Evolutionary conservation across 2,113 vertebrate species (phyloP).

Genomic region (Orientallactaga bullata): DNA sequence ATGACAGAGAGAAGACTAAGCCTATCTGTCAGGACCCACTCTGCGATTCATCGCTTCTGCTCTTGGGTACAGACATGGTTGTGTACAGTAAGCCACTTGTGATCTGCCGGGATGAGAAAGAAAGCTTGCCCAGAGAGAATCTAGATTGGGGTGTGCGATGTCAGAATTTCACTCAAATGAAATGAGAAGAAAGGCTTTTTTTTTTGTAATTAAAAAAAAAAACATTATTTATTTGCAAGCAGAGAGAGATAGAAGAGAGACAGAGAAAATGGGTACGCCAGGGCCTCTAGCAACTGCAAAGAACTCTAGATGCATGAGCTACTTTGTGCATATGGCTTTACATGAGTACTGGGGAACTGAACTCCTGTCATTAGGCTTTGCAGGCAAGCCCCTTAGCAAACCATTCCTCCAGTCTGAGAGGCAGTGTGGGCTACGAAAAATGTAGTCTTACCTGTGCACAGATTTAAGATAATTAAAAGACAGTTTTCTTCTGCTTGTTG

Average conservation of each 20-base stretch:
- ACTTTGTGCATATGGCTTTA: no score
- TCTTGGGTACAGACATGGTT: not conserved
- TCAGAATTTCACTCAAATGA: not conserved
- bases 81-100: not conserved
- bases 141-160: not conserved
- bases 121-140: not conserved
- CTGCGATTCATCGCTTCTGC: not conserved
- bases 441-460: not conserved
- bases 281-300: no score
- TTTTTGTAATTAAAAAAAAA: no score
- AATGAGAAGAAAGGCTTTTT: not conserved
- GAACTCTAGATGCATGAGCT: no score
- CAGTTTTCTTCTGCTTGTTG: not conserved
- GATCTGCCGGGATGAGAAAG: not conserved
- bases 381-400: no score
- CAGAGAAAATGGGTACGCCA: no score
- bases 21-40: not conserved
- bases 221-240: no score
- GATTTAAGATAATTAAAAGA: constrained; percentile 8
- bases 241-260: no score
- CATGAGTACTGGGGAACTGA: no score
- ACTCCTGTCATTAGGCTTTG: no score
- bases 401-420: not conserved
- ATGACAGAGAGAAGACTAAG: not conserved
- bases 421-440: not conserved